Conservation (phyloP, 2,113 vertebrate species). For the Tachycineta bicolor region DNA sequence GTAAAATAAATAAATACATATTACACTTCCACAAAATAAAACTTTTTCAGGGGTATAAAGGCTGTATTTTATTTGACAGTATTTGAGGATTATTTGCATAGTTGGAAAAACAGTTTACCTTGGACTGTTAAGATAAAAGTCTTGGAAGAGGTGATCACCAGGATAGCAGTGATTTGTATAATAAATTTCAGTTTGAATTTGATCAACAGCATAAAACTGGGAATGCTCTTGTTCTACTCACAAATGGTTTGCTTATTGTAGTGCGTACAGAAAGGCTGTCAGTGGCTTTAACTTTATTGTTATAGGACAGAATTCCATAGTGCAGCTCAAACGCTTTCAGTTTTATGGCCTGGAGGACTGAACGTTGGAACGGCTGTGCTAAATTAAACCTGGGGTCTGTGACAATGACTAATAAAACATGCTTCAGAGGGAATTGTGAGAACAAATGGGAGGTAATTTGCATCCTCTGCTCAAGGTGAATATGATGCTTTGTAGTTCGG, state of each 20-base stretch:
- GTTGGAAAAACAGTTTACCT: not conserved
- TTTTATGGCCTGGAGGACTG: not conserved
- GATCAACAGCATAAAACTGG: not conserved
- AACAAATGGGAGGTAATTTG: constrained; percentile 15
- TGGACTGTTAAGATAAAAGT: not conserved
- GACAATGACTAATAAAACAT: not conserved
- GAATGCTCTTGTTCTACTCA: not conserved
- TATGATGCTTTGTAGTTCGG: not conserved
- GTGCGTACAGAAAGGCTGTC: not conserved
- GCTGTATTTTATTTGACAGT: not conserved
- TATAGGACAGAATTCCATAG: not conserved
- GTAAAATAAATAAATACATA: not conserved
- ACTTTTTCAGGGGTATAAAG: rapidly evolving
- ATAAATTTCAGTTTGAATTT: not conserved
- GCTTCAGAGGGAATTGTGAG: constrained; percentile 12
- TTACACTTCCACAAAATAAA: not conserved
- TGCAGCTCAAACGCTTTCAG: not conserved
- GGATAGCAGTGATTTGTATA: not conserved
- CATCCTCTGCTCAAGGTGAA: not conserved
- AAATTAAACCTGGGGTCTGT: constrained; percentile 26
- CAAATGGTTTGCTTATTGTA: not conserved
- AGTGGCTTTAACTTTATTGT: not conserved
- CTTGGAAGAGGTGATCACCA: not conserved
- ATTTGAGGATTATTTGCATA: not conserved
- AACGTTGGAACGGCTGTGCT: not conserved